Evolutionary conservation across 2,113 vertebrate species (phyloP).

Genomic region (Dromiciops gliroides): DNA sequence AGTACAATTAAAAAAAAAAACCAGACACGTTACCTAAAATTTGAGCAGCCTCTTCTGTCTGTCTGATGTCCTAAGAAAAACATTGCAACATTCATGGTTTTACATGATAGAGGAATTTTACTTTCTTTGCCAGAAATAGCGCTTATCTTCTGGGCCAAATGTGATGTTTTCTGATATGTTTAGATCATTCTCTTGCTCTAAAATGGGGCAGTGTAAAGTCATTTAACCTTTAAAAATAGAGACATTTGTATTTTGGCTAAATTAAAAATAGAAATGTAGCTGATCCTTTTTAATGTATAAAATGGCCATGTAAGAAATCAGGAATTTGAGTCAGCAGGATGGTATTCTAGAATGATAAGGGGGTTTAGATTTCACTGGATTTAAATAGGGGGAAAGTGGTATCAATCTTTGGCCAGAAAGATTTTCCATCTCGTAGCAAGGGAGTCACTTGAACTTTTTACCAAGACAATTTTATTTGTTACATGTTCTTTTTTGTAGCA

Average conservation of each 20-base stretch:
- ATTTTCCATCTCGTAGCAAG: neutral
- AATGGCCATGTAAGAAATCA: neutral
- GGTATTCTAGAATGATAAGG: neutral
- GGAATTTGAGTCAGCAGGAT: neutral
- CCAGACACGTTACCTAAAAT: neutral
- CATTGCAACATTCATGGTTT: neutral
- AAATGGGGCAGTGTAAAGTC: neutral
- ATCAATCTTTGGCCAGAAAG: neutral
- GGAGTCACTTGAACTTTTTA: neutral
- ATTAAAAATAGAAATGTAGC: neutral
- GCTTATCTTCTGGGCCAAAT: neutral
- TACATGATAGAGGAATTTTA: neutral
- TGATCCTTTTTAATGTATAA: neutral
- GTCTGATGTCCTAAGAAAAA: neutral
- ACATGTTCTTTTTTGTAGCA: constrained; percentile 30
- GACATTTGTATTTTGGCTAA: neutral
- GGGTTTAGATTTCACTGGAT: neutral
- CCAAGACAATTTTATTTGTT: constrained; percentile 31
- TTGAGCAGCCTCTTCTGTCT: neutral
- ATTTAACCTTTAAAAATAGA: neutral
- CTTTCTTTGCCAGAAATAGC: neutral
- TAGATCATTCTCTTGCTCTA: neutral
- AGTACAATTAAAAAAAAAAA: neutral
- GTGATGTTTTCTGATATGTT: neutral
- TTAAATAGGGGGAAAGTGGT: neutral